A percentile compares a stretch with the other conserved stretches of the same genome.
These are phyloP conservation scores for Pachycephus smyrnensis DNA, from an alignment of 2,888 invertebrate species.

Conservation along the genomic window DNA sequence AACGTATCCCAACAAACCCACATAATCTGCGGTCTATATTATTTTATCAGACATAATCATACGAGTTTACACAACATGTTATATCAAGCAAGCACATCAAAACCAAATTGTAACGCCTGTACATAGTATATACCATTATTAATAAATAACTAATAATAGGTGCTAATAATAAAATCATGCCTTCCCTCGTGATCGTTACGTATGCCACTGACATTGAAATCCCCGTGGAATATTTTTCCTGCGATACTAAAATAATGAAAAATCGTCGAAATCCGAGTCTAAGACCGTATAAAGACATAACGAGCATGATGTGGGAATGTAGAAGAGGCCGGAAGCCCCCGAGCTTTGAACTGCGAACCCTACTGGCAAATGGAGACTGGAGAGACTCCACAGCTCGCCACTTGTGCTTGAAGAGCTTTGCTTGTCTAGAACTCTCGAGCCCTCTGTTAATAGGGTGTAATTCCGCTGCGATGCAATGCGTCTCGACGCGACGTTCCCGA, in stretches of 20 bases:
- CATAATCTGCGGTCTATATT: background rate
- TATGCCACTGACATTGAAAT: background rate
- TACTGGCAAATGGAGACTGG: constrained; percentile 34
- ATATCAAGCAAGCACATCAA: no score
- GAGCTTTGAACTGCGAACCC: constrained; percentile 41
- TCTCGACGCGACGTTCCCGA: background rate
- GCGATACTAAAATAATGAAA: background rate
- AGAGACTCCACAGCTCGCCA: constrained; percentile 49
- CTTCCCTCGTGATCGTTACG: background rate
- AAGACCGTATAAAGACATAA: constrained; percentile 33
- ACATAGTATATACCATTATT: background rate
- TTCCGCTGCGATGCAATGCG: constrained; percentile 27
- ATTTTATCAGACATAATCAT: no score
- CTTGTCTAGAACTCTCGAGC: constrained; percentile 44
- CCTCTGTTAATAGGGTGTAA: constrained; percentile 38
- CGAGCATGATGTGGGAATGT: constrained; percentile 33
- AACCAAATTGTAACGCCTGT: no score
- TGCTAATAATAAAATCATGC: background rate
- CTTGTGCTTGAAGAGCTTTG: constrained; percentile 49
- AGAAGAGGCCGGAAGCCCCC: constrained; percentile 23
- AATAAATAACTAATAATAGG: background rate
- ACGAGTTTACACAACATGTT: background rate
- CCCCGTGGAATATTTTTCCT: background rate
- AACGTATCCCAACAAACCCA: no score
- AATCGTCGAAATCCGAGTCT: constrained; percentile 21